A percentile compares a stretch with the other conserved stretches of the same genome.
phyloP scores from a whole-genome alignment of 2,113 vertebrate species.

The Hassar affinis region DNA sequence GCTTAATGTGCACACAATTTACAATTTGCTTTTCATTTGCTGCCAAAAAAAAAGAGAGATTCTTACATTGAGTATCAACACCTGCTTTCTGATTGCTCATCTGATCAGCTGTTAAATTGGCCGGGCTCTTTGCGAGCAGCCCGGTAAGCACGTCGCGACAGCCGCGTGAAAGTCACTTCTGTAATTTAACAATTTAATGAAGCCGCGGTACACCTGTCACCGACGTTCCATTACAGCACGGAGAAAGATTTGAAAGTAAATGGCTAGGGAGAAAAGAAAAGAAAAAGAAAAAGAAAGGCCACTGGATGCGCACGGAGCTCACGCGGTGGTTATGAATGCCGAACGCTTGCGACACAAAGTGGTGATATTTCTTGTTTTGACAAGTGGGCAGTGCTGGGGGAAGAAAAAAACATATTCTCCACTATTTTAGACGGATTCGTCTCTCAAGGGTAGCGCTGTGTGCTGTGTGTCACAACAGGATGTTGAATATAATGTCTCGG shows the following conservation, averaged over 20 bases:
- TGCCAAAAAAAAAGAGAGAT: too few species aligned
- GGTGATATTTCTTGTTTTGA: not conserved
- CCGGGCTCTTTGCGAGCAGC: not conserved
- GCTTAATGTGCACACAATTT: too few species aligned
- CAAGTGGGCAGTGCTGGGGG: slow-evolving; percentile 4
- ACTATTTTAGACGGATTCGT: slow-evolving; percentile 18
- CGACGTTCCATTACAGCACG: slow-evolving; percentile 3
- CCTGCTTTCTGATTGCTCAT: slow-evolving; percentile 15
- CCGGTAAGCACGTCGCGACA: not conserved
- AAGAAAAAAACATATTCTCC: not conserved
- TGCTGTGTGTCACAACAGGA: not conserved
- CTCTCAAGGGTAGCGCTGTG: not conserved
- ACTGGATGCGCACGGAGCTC: not conserved
- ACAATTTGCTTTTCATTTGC: not conserved
- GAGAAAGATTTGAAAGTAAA: not conserved
- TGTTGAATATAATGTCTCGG: not conserved
- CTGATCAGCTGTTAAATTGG: slow-evolving; percentile 29
- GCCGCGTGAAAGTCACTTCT: slow-evolving; percentile 14
- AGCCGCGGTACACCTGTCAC: slow-evolving; percentile 3
- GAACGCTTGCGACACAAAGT: not conserved
- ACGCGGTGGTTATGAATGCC: not conserved
- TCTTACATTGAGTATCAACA: not conserved
- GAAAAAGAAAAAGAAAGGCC: not conserved
- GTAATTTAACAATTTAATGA: slow-evolving; percentile 24
- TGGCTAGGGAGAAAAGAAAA: not conserved